Conservation (phyloP, 2,888 invertebrate genomes). For the Megamerina dolium region DNA sequence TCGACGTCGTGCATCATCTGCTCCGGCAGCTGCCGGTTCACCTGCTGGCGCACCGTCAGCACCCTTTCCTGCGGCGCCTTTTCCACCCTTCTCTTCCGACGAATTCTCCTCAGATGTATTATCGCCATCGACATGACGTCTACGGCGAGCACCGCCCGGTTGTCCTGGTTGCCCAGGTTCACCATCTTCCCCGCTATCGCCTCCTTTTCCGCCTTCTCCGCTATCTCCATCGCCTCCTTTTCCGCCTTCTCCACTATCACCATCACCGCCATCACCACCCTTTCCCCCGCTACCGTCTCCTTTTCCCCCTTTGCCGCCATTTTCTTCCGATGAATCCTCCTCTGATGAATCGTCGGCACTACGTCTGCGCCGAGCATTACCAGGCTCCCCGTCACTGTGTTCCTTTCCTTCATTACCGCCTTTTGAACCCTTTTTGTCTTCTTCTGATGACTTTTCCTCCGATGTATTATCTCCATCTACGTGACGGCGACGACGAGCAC, state of each 20-base stretch:
- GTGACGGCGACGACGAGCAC: background rate
- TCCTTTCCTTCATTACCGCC: background rate
- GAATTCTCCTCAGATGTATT: slow-evolving; percentile 10
- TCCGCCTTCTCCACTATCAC: background rate
- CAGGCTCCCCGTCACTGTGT: too few species aligned
- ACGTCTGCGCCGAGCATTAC: background rate
- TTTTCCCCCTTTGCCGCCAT: background rate
- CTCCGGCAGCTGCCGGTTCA: background rate
- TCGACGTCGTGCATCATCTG: too few species aligned
- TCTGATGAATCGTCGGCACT: background rate
- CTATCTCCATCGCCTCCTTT: background rate
- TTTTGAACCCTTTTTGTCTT: slow-evolving; percentile 3
- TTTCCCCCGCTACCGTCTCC: background rate
- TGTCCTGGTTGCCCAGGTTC: background rate
- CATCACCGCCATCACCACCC: background rate
- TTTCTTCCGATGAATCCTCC: slow-evolving; percentile 10
- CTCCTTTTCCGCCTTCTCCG: background rate
- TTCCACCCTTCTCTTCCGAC: slow-evolving; percentile 15
- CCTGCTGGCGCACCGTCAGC: too few species aligned
- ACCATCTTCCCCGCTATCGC: background rate
- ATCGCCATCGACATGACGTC: slow-evolving; percentile 1
- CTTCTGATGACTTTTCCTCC: slow-evolving; percentile 16
- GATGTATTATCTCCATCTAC: slow-evolving; percentile 6
- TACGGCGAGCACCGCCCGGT: background rate
- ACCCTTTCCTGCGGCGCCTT: background rate